Conservation (phyloP, 2,888 invertebrate genomes). For the Sphaerophoria taeniata region DNA sequence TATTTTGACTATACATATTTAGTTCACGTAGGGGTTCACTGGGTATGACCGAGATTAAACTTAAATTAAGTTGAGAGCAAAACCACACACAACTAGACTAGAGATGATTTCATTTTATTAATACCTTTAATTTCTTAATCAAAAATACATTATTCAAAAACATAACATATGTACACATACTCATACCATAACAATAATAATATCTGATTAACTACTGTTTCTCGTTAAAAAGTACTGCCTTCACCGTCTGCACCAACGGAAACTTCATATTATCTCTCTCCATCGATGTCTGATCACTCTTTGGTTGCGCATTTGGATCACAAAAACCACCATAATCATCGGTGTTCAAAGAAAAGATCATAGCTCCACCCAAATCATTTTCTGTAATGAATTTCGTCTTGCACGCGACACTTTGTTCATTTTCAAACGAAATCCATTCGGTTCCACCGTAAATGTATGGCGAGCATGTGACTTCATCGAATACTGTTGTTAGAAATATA, state of each 20-base stretch:
- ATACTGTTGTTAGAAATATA: conserved; percentile 84
- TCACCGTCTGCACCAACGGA: conserved; percentile 58
- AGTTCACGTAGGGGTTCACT: too few species aligned
- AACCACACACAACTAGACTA: too few species aligned
- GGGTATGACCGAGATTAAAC: too few species aligned
- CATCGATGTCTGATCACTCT: conserved; percentile 4
- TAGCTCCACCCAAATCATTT: conserved; percentile 89
- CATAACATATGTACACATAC: too few species aligned
- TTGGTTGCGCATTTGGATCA: conserved; percentile 58
- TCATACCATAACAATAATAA: too few species aligned
- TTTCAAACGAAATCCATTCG: conserved; percentile 94
- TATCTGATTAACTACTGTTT: conserved; percentile 32
- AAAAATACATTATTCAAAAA: too few species aligned
- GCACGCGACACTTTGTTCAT: conserved; percentile 87
- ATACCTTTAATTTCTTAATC: too few species aligned
- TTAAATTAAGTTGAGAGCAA: too few species aligned
- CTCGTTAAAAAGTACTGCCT: conserved; percentile 28
- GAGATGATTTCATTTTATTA: too few species aligned
- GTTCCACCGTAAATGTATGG: conserved; percentile 88
- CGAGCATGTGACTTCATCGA: conserved; percentile 88
- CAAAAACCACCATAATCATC: conserved; percentile 89
- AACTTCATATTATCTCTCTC: conserved; percentile 42
- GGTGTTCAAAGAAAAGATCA: conserved; percentile 92
- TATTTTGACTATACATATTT: too few species aligned
- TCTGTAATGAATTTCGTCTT: conserved; percentile 87